A percentile compares a stretch with the other conserved stretches of the same genome.
Conservation (phyloP, 2,113 vertebrate genomes). For the Erythrocercus mccallii region DNA sequence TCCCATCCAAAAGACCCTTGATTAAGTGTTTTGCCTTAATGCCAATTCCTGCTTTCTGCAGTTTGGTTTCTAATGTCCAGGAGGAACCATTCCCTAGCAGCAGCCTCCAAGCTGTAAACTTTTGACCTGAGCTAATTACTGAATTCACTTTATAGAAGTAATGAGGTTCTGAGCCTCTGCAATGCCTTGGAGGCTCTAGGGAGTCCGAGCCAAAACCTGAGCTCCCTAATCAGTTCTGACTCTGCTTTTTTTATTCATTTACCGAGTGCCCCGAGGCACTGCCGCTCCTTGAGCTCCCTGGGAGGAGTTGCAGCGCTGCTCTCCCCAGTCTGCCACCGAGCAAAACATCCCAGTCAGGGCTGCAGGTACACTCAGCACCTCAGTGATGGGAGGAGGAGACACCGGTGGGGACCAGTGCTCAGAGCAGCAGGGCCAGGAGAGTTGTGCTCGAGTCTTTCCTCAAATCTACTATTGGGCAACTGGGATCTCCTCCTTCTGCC, state of each 20-base stretch:
- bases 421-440: not conserved
- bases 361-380: not conserved
- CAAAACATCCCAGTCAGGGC: not conserved
- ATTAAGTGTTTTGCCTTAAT: not conserved
- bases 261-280: constrained; percentile 24
- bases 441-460: not conserved
- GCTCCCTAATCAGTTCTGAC: constrained; percentile 64
- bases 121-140: constrained; percentile 68
- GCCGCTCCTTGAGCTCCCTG: constrained; percentile 28
- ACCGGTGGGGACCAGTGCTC: not conserved
- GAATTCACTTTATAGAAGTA: constrained; percentile 56
- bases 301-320: not conserved
- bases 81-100: constrained; percentile 12
- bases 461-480: not conserved
- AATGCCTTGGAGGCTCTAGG: constrained; percentile 57
- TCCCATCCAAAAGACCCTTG: not conserved
- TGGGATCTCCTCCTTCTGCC: not conserved
- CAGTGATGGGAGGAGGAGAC: not conserved
- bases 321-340: not conserved
- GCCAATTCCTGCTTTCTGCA: not conserved
- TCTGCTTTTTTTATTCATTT: constrained; percentile 54
- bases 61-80: not conserved
- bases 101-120: constrained; percentile 49
- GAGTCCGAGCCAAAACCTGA: constrained; percentile 60
- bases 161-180: constrained; percentile 60